Percentiles rank a stretch among this genome's conserved stretches.
phyloP scores from a whole-genome alignment of 2,797 vertebrate genomes.

The Lepidocolaptes lacrymiger region DNA sequence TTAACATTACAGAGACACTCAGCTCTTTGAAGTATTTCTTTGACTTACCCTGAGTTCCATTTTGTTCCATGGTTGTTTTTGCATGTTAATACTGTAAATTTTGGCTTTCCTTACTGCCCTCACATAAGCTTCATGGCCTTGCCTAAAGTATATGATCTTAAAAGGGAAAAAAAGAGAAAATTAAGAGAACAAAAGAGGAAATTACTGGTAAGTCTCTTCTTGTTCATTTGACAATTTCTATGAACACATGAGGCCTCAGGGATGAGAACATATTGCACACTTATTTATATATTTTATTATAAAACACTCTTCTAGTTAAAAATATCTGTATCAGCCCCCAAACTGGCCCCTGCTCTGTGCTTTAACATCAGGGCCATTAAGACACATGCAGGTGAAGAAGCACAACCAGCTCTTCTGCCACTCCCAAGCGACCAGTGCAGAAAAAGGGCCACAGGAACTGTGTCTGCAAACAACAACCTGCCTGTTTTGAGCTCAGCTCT shows the following conservation, averaged over 20 bases:
- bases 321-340: not conserved
- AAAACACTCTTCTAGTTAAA: not conserved
- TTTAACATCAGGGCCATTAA: not conserved
- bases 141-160: conserved; percentile 96
- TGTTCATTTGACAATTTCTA: not conserved
- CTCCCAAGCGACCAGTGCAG: not conserved
- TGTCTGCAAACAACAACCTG: not conserved
- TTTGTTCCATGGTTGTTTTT: conserved; percentile 99
- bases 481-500: not conserved
- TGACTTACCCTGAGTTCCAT: conserved; percentile 94
- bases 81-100: conserved; percentile 92
- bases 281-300: not conserved
- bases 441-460: fast-evolving
- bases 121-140: conserved; percentile 97
- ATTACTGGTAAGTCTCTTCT: not conserved
- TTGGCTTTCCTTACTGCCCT: conserved; percentile 93
- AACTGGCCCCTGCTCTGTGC: not conserved
- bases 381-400: not conserved
- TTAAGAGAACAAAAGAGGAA: not conserved
- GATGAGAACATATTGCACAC: not conserved
- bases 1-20: not conserved
- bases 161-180: not conserved
- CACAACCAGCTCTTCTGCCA: not conserved
- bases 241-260: not conserved
- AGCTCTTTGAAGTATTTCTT: not conserved